Conservation (phyloP, 1,140 invertebrate species). For the Probaryconus sp. region DNA sequence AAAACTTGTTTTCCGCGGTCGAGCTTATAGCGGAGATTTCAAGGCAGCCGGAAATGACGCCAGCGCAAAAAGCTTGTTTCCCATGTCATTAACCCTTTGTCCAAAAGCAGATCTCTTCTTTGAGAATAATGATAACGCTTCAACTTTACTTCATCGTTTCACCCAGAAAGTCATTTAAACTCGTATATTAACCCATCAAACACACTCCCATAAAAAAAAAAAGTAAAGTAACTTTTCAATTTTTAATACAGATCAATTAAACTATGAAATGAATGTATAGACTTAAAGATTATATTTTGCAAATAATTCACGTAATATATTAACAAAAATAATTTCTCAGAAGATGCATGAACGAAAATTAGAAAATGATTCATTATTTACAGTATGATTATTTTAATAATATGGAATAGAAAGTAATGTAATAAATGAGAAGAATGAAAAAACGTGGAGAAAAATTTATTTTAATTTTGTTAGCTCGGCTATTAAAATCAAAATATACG, state of each 20-base stretch:
- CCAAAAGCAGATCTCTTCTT: constrained; percentile 50
- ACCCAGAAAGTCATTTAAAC: constrained; percentile 33
- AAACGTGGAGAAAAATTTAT: not conserved
- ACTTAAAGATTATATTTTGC: too few species aligned
- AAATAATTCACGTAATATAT: too few species aligned
- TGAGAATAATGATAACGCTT: constrained; percentile 54
- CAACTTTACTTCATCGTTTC: constrained; percentile 49
- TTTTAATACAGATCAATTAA: too few species aligned
- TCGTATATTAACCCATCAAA: constrained; percentile 8
- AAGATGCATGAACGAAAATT: too few species aligned
- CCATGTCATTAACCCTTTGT: constrained; percentile 54
- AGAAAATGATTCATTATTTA: too few species aligned
- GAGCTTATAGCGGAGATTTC: constrained; percentile 18
- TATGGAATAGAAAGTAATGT: too few species aligned
- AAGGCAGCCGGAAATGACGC: constrained; percentile 52
- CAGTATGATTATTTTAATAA: too few species aligned
- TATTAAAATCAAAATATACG: too few species aligned
- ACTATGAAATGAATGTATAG: too few species aligned
- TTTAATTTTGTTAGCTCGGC: not conserved
- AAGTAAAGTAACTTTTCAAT: too few species aligned
- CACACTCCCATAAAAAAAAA: constrained; percentile 12
- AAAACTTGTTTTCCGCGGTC: constrained; percentile 26
- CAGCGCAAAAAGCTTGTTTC: constrained; percentile 48
- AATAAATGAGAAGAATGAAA: too few species aligned
- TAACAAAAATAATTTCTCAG: too few species aligned